phyloP scores from a whole-genome alignment of 2,797 vertebrate species.

The Helarctos malayanus region DNA sequence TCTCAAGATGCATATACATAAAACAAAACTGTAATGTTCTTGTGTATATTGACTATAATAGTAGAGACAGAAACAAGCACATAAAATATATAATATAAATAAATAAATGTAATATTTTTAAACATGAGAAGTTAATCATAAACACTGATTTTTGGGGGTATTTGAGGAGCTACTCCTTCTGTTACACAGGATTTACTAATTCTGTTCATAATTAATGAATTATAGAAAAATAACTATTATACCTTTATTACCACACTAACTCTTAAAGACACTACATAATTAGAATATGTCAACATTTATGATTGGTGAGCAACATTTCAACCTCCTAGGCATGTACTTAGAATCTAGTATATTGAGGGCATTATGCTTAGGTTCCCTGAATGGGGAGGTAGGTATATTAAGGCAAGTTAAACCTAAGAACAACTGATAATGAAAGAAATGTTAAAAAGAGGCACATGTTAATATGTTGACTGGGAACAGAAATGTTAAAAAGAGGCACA shows the following conservation, averaged over 20 bases:
- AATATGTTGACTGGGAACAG: no score
- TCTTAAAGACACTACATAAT: slow-evolving; percentile 67
- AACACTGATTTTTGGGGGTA: neutral
- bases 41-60: neutral
- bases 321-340: neutral
- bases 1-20: neutral
- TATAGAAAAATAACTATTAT: slow-evolving; percentile 24
- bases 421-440: neutral
- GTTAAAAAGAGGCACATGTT: neutral
- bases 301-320: neutral
- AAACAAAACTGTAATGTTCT: neutral
- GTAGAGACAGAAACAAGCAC: neutral
- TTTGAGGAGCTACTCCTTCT: neutral
- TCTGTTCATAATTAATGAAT: neutral
- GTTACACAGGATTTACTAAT: no score
- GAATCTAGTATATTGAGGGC: neutral
- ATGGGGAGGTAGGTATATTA: no score
- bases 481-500: neutral
- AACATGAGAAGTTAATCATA: neutral
- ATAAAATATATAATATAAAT: neutral
- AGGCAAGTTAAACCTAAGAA: neutral
- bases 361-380: neutral
- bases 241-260: slow-evolving; percentile 59
- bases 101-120: neutral
- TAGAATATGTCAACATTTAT: slow-evolving; percentile 3